Base-by-base conservation (phyloP, 2,797 vertebrate genomes). In the Crenichthys baileyi region DNA sequence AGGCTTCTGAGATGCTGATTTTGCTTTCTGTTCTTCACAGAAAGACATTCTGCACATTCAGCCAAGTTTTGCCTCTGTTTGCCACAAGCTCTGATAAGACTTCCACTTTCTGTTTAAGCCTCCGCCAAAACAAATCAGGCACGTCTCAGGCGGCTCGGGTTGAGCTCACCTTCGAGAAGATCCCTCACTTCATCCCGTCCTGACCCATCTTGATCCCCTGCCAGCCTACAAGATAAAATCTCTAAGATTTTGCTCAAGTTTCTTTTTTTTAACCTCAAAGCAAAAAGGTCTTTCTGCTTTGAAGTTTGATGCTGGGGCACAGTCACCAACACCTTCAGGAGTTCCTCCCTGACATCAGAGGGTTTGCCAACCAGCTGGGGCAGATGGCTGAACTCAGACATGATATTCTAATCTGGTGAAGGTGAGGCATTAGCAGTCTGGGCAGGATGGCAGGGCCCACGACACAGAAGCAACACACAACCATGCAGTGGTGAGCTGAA, bases 371-470 rank as follows among this genome's bases (percentile, higher is more conserved):
- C 78, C 89, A 90, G 92, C 89, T 88, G 92, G 80, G 84, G 89
- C 93, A 95, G 93, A 95, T 94, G 93, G 92, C 85, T 81, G 46
- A 74, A 87, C 87, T 93, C 87, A 89, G 83, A 89, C 61, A 76
- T 88, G 91, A 88, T 89, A 83, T 86, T 89, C 79, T 93, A 91
- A 93, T 94, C 89, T 94, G 92, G 80, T 86, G 83, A 86, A 90
- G 89, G 85, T 86, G 77, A 81, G 67, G 46, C 84, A 91, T 92
- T 89, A 90, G 91, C 75, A 93, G 91, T 93, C 91, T 77, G 86
- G 86, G 83, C 87, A 91, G 84, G 81, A 82, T 87, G 83, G 87
- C 88, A 87, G 83, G 1, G 53, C 88, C 84, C 82, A 72, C 82
- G 83, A 87, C 80, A 80, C 75, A 9, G 12, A 68, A 50, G 72